Conservation (phyloP, 1,140 invertebrate species). For the Mylabris phalerata region DNA sequence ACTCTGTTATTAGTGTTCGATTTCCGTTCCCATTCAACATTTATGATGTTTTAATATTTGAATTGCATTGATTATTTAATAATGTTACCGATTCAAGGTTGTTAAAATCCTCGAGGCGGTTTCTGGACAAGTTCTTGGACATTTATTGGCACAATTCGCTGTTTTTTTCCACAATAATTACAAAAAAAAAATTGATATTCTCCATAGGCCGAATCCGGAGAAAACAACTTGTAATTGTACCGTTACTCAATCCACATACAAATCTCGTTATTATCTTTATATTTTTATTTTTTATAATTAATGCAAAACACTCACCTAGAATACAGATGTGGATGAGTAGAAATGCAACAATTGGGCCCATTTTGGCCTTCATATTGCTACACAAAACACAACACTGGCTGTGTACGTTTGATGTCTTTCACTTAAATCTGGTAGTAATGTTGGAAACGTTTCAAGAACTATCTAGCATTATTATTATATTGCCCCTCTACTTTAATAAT, state of each 20-base stretch:
- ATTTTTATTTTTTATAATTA: not conserved
- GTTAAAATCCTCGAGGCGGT: no score
- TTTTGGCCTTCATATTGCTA: constrained; percentile 25
- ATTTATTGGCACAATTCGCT: no score
- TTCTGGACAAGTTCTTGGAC: no score
- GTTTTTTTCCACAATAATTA: no score
- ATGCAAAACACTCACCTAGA: constrained; percentile 23
- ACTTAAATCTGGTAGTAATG: constrained; percentile 29
- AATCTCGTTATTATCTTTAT: not conserved
- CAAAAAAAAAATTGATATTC: no score
- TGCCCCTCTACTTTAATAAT: constrained; percentile 9
- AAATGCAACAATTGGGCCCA: constrained; percentile 22
- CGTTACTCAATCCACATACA: not conserved
- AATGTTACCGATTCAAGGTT: no score
- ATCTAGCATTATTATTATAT: constrained; percentile 5
- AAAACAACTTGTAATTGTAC: no score
- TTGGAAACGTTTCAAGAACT: constrained; percentile 31
- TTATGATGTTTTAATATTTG: no score
- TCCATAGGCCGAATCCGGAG: no score
- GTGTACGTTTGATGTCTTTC: constrained; percentile 29
- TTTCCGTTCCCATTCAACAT: no score
- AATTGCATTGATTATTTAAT: no score
- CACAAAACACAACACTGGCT: constrained; percentile 22
- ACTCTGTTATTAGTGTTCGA: no score
- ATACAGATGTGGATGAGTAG: constrained; percentile 15